A percentile compares a stretch with the other conserved stretches of the same genome.
phyloP scores from a whole-genome alignment of 1,140 invertebrate species.

The Dufourea novaeangliae region DNA sequence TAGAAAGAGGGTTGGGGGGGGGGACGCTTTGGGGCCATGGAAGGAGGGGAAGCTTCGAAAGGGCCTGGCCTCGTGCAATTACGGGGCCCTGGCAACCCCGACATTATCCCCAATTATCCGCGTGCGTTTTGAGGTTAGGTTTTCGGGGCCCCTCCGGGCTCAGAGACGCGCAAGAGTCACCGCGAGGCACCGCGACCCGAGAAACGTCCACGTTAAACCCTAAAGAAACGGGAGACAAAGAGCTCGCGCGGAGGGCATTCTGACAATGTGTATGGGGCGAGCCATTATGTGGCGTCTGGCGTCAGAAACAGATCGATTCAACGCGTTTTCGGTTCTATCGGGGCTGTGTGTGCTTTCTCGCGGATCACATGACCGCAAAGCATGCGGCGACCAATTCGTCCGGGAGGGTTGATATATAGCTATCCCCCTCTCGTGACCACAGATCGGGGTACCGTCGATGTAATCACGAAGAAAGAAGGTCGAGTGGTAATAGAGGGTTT shows the following conservation, averaged over 20 bases:
- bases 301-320: constrained; percentile 59
- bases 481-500: constrained; percentile 35
- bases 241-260: constrained; percentile 1
- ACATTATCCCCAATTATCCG: constrained; percentile 80
- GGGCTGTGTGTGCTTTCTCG: constrained; percentile 41
- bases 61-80: constrained; percentile 76
- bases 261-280: constrained; percentile 23
- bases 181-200: constrained; percentile 63
- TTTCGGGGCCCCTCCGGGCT: constrained; percentile 70
- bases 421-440: constrained; percentile 51
- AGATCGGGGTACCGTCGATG: constrained; percentile 45
- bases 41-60: constrained; percentile 66
- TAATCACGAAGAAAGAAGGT: constrained; percentile 55
- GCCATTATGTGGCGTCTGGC: constrained; percentile 75
- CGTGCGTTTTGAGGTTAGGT: constrained; percentile 76
- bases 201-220: constrained; percentile 50
- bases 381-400: constrained; percentile 61
- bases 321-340: constrained; percentile 51
- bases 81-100: constrained; percentile 74
- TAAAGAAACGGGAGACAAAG: constrained; percentile 48
- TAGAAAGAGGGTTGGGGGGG: no score
- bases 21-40: constrained; percentile 21
- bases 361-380: constrained; percentile 61
- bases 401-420: constrained; percentile 49
- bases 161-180: constrained; percentile 65